These are phyloP conservation scores for Pseudotriccus pelzelni DNA, from an alignment of 2,797 vertebrate species.

Conservation along the genomic window DNA sequence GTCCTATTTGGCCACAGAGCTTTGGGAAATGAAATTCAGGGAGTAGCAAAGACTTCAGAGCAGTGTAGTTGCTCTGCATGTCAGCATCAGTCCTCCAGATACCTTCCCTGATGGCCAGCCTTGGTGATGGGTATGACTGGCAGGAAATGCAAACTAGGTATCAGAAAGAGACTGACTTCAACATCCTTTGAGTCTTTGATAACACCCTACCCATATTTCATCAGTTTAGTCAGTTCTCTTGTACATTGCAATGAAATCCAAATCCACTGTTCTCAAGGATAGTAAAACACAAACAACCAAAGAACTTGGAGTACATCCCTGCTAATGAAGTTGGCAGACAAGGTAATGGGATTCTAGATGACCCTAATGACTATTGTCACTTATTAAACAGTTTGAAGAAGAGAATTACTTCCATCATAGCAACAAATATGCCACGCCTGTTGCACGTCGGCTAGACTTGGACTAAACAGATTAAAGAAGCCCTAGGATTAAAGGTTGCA, in stretches of 20 bases:
- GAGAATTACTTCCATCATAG: neutral
- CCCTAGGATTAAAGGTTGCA: neutral
- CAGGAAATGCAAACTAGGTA: neutral
- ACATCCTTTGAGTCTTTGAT: neutral
- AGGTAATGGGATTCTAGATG: neutral
- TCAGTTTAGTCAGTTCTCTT: neutral
- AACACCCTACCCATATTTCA: neutral
- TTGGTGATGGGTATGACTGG: neutral
- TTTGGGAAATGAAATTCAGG: neutral
- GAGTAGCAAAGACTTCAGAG: neutral
- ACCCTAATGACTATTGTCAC: neutral
- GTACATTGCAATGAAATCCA: neutral
- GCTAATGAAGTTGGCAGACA: neutral
- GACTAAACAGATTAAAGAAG: neutral
- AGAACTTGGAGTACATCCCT: neutral
- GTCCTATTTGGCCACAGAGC: neutral
- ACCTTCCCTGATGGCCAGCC: accelerated
- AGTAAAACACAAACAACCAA: neutral
- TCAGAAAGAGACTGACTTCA: neutral
- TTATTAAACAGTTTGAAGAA: neutral
- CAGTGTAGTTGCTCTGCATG: neutral
- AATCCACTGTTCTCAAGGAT: neutral
- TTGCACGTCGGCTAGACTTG: neutral
- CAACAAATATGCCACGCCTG: neutral
- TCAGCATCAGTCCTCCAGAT: neutral